Percentiles rank a stretch among this genome's conserved stretches.
Evolutionary conservation across 2,888 invertebrate genomes (phyloP).

Genomic region (Ceraclea dissimilis): DNA sequence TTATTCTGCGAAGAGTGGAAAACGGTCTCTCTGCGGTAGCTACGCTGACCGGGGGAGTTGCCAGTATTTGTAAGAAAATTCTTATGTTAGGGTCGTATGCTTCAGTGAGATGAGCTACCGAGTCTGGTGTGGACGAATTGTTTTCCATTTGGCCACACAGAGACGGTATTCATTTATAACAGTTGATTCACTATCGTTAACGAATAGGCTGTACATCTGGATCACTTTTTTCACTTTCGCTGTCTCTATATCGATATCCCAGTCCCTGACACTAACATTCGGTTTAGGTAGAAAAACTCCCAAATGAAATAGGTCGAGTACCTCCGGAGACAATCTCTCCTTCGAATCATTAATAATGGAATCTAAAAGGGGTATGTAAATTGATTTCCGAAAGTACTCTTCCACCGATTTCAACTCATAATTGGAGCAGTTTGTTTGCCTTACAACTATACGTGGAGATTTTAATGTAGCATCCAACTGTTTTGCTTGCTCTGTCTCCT

Average conservation of each 20-base stretch:
- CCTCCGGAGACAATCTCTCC: constrained; percentile 26
- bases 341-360: constrained; percentile 26
- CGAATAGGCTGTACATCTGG: constrained; percentile 7
- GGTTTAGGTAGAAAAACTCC: constrained; percentile 26
- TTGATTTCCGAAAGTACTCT: constrained; percentile 27
- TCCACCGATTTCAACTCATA: constrained; percentile 23
- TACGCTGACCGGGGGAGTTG: constrained; percentile 27
- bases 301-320: constrained; percentile 27
- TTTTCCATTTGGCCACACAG: constrained; percentile 25
- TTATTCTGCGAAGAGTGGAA: constrained; percentile 8
- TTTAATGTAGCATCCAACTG: constrained; percentile 27
- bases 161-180: constrained; percentile 18
- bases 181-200: constrained; percentile 23
- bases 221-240: constrained; percentile 26
- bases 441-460: constrained; percentile 26
- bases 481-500: constrained; percentile 27
- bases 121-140: constrained; percentile 26
- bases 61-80: constrained; percentile 24
- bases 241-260: constrained; percentile 24
- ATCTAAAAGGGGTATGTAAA: constrained; percentile 30
- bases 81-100: constrained; percentile 26
- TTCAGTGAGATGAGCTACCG: constrained; percentile 26
- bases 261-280: no score
- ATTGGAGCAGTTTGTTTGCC: constrained; percentile 26
- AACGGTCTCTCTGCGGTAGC: constrained; percentile 25